Percentiles rank a stretch among this genome's conserved stretches.
These are phyloP conservation scores for Notamacropus eugenii DNA, from an alignment of 2,797 vertebrate species.

Conservation along the genomic window DNA sequence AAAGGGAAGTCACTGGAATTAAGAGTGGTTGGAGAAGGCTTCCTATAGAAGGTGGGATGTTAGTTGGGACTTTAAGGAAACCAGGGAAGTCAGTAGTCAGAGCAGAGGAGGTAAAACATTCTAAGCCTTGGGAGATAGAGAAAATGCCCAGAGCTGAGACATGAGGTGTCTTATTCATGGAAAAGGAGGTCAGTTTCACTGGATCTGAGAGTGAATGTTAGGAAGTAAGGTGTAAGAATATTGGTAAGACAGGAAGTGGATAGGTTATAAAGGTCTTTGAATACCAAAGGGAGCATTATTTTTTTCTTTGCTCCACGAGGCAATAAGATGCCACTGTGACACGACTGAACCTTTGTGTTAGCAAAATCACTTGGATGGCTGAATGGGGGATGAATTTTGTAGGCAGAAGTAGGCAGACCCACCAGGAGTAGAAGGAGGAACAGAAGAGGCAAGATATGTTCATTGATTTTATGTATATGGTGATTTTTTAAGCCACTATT, in stretches of 20 bases:
- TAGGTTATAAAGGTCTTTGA: not conserved
- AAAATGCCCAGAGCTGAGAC: not conserved
- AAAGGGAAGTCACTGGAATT: not conserved
- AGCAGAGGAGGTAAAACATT: not conserved
- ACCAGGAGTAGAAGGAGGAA: not conserved
- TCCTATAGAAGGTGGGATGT: not conserved
- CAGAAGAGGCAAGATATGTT: not conserved
- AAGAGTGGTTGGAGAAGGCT: not conserved
- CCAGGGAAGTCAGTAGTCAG: not conserved
- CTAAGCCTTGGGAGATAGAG: not conserved
- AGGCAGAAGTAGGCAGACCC: not conserved
- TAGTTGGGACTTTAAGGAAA: not conserved
- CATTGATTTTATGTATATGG: not conserved
- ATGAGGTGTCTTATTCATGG: not conserved
- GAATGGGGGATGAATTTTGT: not conserved
- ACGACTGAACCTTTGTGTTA: not conserved
- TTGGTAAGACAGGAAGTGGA: not conserved
- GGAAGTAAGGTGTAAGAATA: not conserved
- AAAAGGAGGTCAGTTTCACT: not conserved
- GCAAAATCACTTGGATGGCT: not conserved
- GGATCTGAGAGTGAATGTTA: not conserved
- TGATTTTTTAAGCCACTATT: not conserved
- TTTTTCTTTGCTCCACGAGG: not conserved
- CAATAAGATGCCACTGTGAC: not conserved
- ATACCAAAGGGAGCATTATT: not conserved